phyloP scores from a whole-genome alignment of 2,797 vertebrate genomes.

The Sciurus carolinensis region DNA sequence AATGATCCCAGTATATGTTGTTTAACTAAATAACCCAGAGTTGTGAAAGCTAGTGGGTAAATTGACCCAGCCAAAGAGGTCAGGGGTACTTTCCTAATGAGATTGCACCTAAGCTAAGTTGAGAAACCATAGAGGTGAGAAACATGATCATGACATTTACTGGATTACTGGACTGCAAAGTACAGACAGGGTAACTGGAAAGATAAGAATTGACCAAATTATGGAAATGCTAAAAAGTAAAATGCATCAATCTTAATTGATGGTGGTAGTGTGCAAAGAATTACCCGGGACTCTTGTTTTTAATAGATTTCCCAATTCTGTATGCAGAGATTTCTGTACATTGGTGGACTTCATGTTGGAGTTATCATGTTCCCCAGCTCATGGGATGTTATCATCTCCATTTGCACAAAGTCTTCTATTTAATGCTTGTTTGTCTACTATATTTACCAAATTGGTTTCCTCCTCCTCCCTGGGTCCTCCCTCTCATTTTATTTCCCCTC shows the following conservation, averaged over 20 bases:
- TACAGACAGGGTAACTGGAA: neutral
- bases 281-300: neutral
- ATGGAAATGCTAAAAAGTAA: neutral
- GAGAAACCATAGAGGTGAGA: neutral
- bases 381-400: neutral
- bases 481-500: neutral
- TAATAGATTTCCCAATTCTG: neutral
- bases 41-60: neutral
- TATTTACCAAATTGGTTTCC: neutral
- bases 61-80: slow-evolving; percentile 15
- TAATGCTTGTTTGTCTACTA: neutral
- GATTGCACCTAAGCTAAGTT: neutral
- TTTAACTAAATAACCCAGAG: neutral
- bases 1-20: slow-evolving; percentile 31
- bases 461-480: neutral
- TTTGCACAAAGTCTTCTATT: neutral
- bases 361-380: neutral
- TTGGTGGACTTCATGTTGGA: neutral
- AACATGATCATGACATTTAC: slow-evolving; percentile 17
- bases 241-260: neutral
- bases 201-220: neutral
- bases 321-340: neutral
- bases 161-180: slow-evolving; percentile 13
- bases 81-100: slow-evolving; percentile 27
- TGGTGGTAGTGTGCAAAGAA: neutral